Evolutionary conservation across 2,888 invertebrate genomes (phyloP).

Genomic region (Stenotaenia linearis): DNA sequence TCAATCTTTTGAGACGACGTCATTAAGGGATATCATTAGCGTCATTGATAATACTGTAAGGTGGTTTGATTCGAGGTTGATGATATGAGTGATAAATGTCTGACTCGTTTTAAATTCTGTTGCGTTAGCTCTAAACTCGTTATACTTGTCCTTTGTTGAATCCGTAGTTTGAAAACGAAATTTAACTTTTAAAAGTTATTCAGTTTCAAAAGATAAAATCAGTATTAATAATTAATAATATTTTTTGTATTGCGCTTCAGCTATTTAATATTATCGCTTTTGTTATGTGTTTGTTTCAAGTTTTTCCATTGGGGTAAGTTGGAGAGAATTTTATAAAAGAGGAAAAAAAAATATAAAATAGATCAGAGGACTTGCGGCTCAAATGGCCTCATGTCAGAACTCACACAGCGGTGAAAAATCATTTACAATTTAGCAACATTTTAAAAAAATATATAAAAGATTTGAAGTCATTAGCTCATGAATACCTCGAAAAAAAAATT

Average conservation of each 20-base stretch:
- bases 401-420: slow-evolving; percentile 3
- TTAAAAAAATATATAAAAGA: neutral
- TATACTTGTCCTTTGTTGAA: neutral
- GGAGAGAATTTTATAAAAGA: too few relatives aligned
- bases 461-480: neutral
- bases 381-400: neutral
- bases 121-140: neutral
- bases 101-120: neutral
- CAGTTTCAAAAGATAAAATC: too few relatives aligned
- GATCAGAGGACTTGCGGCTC: neutral
- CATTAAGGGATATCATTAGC: slow-evolving; percentile 7
- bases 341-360: neutral
- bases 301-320: too few relatives aligned
- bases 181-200: too few relatives aligned
- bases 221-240: too few relatives aligned
- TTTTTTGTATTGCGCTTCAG: too few relatives aligned
- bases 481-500: neutral
- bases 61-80: neutral
- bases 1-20: slow-evolving; percentile 3
- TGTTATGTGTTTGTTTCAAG: too few relatives aligned
- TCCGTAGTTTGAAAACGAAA: too few relatives aligned
- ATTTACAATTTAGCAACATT: neutral
- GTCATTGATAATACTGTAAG: neutral
- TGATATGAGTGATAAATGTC: slow-evolving; percentile 10
- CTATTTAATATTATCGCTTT: too few relatives aligned